Base-by-base conservation (phyloP, 2,888 invertebrate genomes). In the Schrankia costaestrigalis region DNA sequence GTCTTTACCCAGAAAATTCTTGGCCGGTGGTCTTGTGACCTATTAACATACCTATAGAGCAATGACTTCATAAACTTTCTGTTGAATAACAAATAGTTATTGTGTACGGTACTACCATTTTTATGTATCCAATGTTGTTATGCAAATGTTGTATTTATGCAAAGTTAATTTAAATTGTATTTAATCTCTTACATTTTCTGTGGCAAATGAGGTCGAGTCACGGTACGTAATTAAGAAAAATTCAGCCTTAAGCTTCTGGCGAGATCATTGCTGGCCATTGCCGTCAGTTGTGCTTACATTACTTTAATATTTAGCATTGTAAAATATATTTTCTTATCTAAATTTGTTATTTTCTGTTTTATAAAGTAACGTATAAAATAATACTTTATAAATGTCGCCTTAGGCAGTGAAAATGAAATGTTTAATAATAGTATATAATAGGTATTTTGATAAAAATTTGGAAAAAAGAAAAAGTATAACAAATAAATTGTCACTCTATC, bases 1-100 rank as follows among this genome's bases (percentile, higher is more conserved):
- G 48, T 50, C 26, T 57, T 55, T 60, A 64, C 57, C 56, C 72
- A 68, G 70, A 66, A 74, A 65, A 63, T 61, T 68, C 73, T 59
- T 55, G 38, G 61, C 64, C 53, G 79, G 80, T 78, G 79, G 80
- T 78, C 78, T 66, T 60, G 65, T 55, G 10, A 17, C 45, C 22
- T 26, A 22, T n/a, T n/a, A n/a, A n/a, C n/a, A n/a, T n/a, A n/a
- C n/a, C n/a, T n/a, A n/a, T n/a, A n/a, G n/a, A n/a, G 43, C 38
- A 42, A 48, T 56, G 42, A 50, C 48, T 31, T 31, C 38, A 44
- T 45, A 39, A 33, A 32, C 29, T 43, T 27, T 35, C 35, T 17
- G 25, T 48, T n/a, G n/a, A n/a, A n/a, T n/a, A n/a, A n/a, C n/a
- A n/a, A n/a, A n/a, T n/a, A n/a, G n/a, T n/a, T n/a, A n/a, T n/a